Conservation (phyloP, 2,113 vertebrate species). For the Leptobrachium ailaonicum region DNA sequence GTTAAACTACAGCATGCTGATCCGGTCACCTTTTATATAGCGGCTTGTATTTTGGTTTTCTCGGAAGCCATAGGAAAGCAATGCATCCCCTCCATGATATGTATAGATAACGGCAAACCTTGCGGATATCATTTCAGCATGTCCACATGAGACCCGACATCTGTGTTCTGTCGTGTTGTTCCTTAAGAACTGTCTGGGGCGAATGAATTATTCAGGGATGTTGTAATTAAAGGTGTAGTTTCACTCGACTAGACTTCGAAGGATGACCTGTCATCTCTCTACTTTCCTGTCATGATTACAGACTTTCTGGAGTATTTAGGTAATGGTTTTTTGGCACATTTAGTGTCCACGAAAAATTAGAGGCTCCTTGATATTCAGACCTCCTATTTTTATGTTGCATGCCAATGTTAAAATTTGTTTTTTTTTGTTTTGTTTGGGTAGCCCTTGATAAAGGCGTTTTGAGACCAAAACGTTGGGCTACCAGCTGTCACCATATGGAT, state of each 20-base stretch:
- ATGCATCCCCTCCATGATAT: too few species aligned
- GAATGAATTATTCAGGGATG: conserved; percentile 25
- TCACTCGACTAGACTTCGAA: conserved; percentile 2
- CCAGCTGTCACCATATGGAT: too few species aligned
- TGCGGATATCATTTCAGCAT: neutral
- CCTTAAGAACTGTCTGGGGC: neutral
- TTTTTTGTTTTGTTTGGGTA: too few species aligned
- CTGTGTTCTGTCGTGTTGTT: neutral
- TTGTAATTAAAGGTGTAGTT: conserved; percentile 45
- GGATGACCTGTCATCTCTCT: conserved; percentile 30
- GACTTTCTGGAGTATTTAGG: neutral
- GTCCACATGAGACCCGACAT: neutral
- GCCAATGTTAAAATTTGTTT: too few species aligned
- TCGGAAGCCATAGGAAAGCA: too few species aligned
- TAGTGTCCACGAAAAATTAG: neutral
- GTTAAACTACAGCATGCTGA: too few species aligned
- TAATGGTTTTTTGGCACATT: neutral
- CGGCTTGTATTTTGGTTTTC: too few species aligned
- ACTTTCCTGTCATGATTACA: conserved; percentile 6
- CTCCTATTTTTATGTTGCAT: too few species aligned
- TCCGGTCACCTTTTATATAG: too few species aligned
- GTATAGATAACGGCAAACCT: too few species aligned
- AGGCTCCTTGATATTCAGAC: neutral
- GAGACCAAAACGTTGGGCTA: too few species aligned
- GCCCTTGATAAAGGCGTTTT: too few species aligned